These are phyloP conservation scores for Geophilus truncorum DNA, from an alignment of 2,888 invertebrate genomes.

Conservation along the genomic window DNA sequence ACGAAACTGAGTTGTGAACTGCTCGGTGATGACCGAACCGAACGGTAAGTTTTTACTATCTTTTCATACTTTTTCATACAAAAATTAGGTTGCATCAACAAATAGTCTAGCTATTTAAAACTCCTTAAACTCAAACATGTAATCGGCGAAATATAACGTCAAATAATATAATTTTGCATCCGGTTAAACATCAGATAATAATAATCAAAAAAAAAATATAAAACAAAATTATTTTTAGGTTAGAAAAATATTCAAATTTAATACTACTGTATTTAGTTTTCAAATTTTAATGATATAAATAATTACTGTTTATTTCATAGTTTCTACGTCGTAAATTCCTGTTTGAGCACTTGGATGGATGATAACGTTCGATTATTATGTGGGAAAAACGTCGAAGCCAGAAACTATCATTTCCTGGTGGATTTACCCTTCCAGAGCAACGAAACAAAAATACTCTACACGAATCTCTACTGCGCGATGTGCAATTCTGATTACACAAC, in stretches of 20 bases:
- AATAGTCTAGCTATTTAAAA: too few relatives aligned
- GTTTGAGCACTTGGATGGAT: constrained; percentile 48
- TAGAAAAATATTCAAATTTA: too few relatives aligned
- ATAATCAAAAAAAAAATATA: too few relatives aligned
- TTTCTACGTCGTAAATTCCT: constrained; percentile 46
- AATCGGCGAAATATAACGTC: too few relatives aligned
- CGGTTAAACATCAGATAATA: too few relatives aligned
- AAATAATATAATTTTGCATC: too few relatives aligned
- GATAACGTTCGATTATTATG: constrained; percentile 39
- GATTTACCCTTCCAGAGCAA: constrained; percentile 36
- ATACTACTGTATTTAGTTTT: too few relatives aligned
- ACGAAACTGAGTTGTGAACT: not conserved
- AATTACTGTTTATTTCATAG: not conserved
- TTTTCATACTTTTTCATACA: too few relatives aligned
- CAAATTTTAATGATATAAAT: too few relatives aligned
- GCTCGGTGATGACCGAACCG: not conserved
- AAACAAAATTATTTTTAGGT: too few relatives aligned
- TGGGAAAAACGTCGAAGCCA: constrained; percentile 38
- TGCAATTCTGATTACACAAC: constrained; percentile 42
- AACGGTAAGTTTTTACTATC: not conserved
- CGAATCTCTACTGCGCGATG: constrained; percentile 43
- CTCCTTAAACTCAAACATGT: too few relatives aligned
- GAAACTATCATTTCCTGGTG: not conserved
- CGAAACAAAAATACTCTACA: constrained; percentile 39
- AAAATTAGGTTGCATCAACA: too few relatives aligned